phyloP scores from a whole-genome alignment of 1,140 invertebrate genomes.

The Pogonognathellus flavescens region DNA sequence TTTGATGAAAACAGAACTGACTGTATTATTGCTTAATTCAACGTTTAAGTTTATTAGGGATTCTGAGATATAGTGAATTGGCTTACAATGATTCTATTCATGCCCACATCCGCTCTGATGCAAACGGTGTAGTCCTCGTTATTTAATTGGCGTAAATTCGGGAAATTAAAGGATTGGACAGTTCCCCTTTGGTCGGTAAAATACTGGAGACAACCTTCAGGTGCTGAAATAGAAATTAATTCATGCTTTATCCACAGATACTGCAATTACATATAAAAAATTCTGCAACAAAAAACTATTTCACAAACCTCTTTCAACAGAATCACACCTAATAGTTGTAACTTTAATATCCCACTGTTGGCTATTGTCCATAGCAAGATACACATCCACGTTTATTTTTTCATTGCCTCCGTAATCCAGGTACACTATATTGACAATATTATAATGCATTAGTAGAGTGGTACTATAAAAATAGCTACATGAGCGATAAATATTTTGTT shows the following conservation, averaged over 20 bases:
- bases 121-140: conserved; percentile 62
- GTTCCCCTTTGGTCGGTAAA: conserved; percentile 49
- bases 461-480: not conserved
- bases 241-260: not conserved
- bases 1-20: too few species aligned
- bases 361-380: not conserved
- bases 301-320: conserved; percentile 50
- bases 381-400: conserved; percentile 55
- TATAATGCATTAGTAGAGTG: not conserved
- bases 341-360: conserved; percentile 62
- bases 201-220: conserved; percentile 62
- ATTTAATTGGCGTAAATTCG: conserved; percentile 54
- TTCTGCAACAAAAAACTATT: conserved; percentile 10
- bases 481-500: not conserved
- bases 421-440: conserved; percentile 55
- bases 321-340: conserved; percentile 60
- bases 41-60: too few species aligned
- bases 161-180: conserved; percentile 59
- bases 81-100: conserved; percentile 62
- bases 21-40: too few species aligned
- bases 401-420: conserved; percentile 59
- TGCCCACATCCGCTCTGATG: conserved; percentile 33
- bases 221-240: conserved; percentile 51
- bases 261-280: too few species aligned
- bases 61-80: too few species aligned